Evolutionary conservation across 2,113 vertebrate genomes (phyloP).

Genomic region (Empidonax traillii): DNA sequence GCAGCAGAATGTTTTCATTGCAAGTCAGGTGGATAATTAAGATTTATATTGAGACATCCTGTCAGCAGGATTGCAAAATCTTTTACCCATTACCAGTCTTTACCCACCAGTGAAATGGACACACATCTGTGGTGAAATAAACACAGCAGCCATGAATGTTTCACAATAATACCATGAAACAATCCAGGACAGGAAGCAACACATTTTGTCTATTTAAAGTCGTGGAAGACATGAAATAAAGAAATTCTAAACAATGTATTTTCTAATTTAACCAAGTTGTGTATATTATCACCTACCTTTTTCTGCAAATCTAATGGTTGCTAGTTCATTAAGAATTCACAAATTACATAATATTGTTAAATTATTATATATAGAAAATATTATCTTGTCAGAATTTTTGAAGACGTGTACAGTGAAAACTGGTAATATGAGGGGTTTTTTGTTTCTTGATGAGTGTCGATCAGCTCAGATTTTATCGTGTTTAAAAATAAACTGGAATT

Average conservation of each 20-base stretch:
- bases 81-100: not conserved
- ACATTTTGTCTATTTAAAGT: not conserved
- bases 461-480: not conserved
- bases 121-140: not conserved
- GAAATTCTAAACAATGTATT: not conserved
- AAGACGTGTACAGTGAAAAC: not conserved
- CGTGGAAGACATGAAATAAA: not conserved
- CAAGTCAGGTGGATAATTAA: not conserved
- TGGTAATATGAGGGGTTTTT: not conserved
- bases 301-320: not conserved
- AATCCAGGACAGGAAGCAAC: not conserved
- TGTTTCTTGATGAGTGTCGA: not conserved
- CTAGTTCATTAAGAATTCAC: not conserved
- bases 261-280: not conserved
- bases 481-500: not conserved
- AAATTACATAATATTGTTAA: not conserved
- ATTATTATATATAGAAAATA: not conserved
- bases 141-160: not conserved
- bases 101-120: not conserved
- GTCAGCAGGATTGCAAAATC: not conserved
- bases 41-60: not conserved
- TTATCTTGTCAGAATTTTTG: not conserved
- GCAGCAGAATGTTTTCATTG: not conserved
- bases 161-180: not conserved
- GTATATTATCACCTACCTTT: not conserved